Conservation (phyloP, 2,113 vertebrate species). For the Tautogolabrus adspersus region DNA sequence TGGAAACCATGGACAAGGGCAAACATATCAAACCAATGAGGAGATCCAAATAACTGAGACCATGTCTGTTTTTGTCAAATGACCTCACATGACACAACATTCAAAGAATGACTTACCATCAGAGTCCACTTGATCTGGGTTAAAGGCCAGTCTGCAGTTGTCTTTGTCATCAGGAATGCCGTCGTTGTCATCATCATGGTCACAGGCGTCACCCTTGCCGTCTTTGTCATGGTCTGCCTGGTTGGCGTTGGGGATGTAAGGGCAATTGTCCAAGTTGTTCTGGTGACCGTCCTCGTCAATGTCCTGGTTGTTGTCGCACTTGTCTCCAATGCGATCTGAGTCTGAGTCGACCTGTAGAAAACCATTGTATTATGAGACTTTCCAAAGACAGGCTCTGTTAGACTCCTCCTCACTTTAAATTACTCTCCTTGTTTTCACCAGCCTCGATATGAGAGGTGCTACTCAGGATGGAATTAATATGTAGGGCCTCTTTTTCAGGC, state of each 20-base stretch:
- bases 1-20: neutral
- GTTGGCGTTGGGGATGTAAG: conserved; percentile 97
- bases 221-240: conserved; percentile 98
- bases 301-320: conserved; percentile 97
- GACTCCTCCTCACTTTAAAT: conserved; percentile 3
- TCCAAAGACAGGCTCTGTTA: conserved; percentile 10
- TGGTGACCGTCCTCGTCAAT: conserved; percentile 99
- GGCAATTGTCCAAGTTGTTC: conserved; percentile 99
- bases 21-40: neutral
- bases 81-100: neutral
- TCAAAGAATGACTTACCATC: conserved; percentile 87
- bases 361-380: conserved; percentile 57
- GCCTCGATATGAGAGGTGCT: conserved; percentile 44
- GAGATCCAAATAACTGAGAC: neutral
- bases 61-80: no score
- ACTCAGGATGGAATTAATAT: neutral
- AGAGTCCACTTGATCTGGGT: conserved; percentile 94
- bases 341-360: conserved; percentile 91
- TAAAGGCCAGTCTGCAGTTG: conserved; percentile 93
- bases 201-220: conserved; percentile 97
- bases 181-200: conserved; percentile 99
- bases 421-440: conserved; percentile 35
- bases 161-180: conserved; percentile 97
- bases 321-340: conserved; percentile 95
- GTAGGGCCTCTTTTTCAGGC: no score